Evolutionary conservation across 2,888 invertebrate species (phyloP), one percentile per base, ranked within the genome.

Genomic region (Tenthredo notha): DNA sequence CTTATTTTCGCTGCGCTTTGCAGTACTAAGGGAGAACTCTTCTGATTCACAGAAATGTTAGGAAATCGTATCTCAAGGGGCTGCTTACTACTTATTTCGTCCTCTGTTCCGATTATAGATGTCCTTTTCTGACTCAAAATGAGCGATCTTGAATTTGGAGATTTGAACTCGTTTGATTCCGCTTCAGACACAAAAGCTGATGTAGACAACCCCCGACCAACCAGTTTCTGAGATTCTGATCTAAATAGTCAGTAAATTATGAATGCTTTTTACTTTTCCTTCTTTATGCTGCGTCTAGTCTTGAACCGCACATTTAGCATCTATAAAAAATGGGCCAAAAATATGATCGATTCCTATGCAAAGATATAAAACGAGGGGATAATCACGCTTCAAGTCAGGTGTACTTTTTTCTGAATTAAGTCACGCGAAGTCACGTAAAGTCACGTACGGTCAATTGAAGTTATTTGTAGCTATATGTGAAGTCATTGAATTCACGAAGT

Each of bases 211-310:
- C 7, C n/a, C 9, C 6, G 70, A 70, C 37, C n/a, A 33, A 70
- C 33, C 29, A 70, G 29, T 37, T 70, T 70, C 37, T 70, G 15
- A 70, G 7, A 70, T 70, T 70, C 70, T 70, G 70, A 70, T 70
- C 70, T 70, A 29, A 70, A 67, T 67, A 70, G 29, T 18, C 70
- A 37, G 37, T 37, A 9, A 70, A 37, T 70, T 70, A 33, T 70
- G 18, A 70, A 70, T n/a, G 18, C n/a, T 33, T 29, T 70, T 70
- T n/a, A 29, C 70, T 33, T 18, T 37, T 70, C 33, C 6, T 70
- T 37, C 70, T n/a, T 37, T 25, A 67, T n/a, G 18, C 37, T 70
- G 18, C 33, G 37, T 37, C 70, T 15, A n/a, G 1, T n/a, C 70
- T 70, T 25, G n/a, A 54, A n/a, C n/a, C 7, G 7, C n/a, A 54